Evolutionary conservation across 2,888 invertebrate species (phyloP).

Genomic region (Phengaris arion): DNA sequence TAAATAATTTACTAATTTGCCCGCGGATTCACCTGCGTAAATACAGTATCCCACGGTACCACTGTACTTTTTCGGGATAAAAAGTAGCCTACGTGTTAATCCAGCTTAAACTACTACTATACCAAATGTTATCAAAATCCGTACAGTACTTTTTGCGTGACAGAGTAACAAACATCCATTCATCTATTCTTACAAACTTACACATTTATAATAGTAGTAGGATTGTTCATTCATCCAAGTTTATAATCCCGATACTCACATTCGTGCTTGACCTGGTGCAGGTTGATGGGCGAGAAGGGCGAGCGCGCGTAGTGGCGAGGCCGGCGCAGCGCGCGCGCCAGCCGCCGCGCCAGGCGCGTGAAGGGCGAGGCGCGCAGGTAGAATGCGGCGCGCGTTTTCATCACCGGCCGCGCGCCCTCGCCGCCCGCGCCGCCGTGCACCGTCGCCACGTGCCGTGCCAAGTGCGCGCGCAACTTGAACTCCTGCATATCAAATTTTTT

Average conservation of each 20-base stretch:
- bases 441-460: slow-evolving; percentile 95
- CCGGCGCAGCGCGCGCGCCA: slow-evolving; percentile 89
- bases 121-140: no score
- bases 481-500: slow-evolving; percentile 71
- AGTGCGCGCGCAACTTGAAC: slow-evolving; percentile 96
- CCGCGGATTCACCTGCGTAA: no score
- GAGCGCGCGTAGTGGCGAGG: slow-evolving; percentile 93
- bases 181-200: no score
- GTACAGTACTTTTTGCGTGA: no score
- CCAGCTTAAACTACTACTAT: no score
- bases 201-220: no score
- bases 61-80: no score
- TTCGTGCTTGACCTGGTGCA: slow-evolving; percentile 91
- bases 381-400: slow-evolving; percentile 98
- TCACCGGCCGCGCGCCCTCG: slow-evolving; percentile 89
- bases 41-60: no score
- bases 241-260: slow-evolving; percentile 76
- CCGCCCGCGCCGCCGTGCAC: slow-evolving; percentile 87
- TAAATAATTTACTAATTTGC: no score
- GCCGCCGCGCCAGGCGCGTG: slow-evolving; percentile 92
- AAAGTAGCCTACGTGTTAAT: no score
- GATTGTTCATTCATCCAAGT: no score
- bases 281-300: slow-evolving; percentile 88
- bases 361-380: slow-evolving; percentile 95
- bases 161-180: no score